Percentiles rank a stretch among this genome's conserved stretches.
Evolutionary conservation across 2,888 invertebrate genomes (phyloP).

Genomic region (Troilus luridus): DNA sequence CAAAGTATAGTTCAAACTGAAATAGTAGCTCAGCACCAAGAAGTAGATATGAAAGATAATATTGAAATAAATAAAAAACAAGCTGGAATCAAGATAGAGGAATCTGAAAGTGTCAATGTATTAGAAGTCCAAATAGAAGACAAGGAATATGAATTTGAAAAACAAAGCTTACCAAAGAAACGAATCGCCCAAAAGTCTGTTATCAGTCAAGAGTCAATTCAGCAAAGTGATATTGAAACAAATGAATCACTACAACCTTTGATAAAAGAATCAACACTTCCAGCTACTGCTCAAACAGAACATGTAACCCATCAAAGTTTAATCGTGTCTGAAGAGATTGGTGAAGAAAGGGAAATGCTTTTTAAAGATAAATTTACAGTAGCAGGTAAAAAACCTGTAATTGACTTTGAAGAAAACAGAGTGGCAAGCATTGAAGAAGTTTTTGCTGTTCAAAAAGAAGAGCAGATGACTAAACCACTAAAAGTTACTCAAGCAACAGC

Average conservation of each 20-base stretch:
- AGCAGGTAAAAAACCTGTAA: constrained; percentile 62
- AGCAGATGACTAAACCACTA: constrained; percentile 69
- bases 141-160: constrained; percentile 66
- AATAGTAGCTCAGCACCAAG: constrained; percentile 67
- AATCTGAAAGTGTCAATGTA: constrained; percentile 69
- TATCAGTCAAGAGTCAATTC: constrained; percentile 66
- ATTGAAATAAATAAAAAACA: constrained; percentile 67
- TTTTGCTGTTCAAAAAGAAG: constrained; percentile 74
- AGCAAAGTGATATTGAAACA: constrained; percentile 66
- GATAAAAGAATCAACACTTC: constrained; percentile 60
- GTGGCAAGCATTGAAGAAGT: constrained; percentile 74
- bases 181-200: constrained; percentile 65
- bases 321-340: constrained; percentile 67
- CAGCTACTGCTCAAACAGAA: constrained; percentile 65
- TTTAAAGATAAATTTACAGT: constrained; percentile 64
- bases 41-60: constrained; percentile 65
- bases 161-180: constrained; percentile 64
- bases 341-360: constrained; percentile 68
- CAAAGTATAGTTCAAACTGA: constrained; percentile 69
- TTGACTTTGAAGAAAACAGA: constrained; percentile 70
- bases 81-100: constrained; percentile 72
- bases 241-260: constrained; percentile 63
- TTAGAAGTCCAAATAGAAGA: constrained; percentile 68
- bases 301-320: constrained; percentile 67
- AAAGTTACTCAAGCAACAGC: constrained; percentile 67